Base-by-base conservation (phyloP, 2,797 vertebrate species). In the Harpagifer antarcticus region DNA sequence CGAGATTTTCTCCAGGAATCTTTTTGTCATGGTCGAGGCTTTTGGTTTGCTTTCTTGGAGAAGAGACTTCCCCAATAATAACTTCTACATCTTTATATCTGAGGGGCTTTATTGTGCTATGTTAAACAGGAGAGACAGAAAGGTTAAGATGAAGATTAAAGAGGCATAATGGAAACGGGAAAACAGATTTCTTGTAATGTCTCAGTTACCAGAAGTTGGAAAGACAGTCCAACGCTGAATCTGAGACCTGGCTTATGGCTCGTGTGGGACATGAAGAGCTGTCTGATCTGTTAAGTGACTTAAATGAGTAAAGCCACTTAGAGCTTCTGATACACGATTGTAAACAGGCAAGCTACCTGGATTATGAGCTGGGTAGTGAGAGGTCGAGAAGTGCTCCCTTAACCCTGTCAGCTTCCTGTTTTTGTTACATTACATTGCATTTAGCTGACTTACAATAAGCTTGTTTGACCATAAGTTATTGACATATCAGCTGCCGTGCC, bases 261-360 rank as follows among this genome's bases (percentile, higher is more conserved):
- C 7, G 5, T 61, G 58, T 56, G 61, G 40, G 64, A 81, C 76
- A 61, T 66, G 70, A 17, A 68, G 20, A 80, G 67, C 71, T 20
- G 81, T 64, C 72, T 87, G 83, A 91, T 89, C 90, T 83, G 73
- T 78, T 90, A 62, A 88, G 72, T 79, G 77, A 85, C 82, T 89
- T 90, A 89, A 68, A 79, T 68, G 58, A 1, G 56, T 66, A 87
- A 91, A 91, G 86, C 86, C 85, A 89, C 85, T 88, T 90, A 87
- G 11, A 65, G 27, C 52, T 57, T 74, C 60, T 33, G 16, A 73
- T 81, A 79, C 62, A 82, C 79, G 58, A 63, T 45, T 63, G 75
- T 58, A 74, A 82, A 62, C 64, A 66, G 57, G 31, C 52, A 64
- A 68, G 49, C 72, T 77, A 84, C 72, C 72, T 87, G 84, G 88